A percentile compares a stretch with the other conserved stretches of the same genome.
Conservation (phyloP, 2,888 invertebrate genomes). For the Caenorhabditis afra region DNA sequence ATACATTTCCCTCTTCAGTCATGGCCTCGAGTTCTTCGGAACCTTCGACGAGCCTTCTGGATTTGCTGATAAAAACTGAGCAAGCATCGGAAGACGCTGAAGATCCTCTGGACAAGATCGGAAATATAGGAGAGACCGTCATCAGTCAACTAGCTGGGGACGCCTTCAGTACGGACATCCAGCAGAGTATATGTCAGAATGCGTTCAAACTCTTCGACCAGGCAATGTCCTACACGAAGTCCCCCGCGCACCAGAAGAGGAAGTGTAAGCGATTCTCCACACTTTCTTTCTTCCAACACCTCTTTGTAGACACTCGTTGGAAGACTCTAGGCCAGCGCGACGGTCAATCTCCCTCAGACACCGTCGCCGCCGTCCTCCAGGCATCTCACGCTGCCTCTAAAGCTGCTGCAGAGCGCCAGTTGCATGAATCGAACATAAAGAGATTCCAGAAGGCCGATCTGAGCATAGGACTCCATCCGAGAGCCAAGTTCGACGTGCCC, state of each 20-base stretch:
- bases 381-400: too few species aligned
- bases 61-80: conserved; percentile 21
- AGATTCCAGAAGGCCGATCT: conserved; percentile 5
- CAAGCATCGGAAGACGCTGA: not conserved
- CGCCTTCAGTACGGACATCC: not conserved
- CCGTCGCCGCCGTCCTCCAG: too few species aligned
- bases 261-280: conserved; percentile 18
- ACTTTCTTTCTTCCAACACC: not conserved
- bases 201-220: conserved; percentile 45
- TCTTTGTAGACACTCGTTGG: conserved; percentile 14
- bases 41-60: conserved; percentile 18
- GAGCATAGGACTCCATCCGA: conserved; percentile 1
- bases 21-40: not conserved
- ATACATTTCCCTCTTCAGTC: too few species aligned
- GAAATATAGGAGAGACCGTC: conserved; percentile 30
- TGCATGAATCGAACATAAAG: not conserved
- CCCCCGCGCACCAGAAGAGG: not conserved
- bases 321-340: not conserved
- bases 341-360: not conserved
- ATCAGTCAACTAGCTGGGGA: conserved; percentile 20
- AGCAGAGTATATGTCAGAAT: conserved; percentile 8
- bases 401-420: too few species aligned
- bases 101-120: conserved; percentile 28
- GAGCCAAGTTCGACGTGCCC: conserved; percentile 9
- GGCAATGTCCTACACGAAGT: conserved; percentile 29